Conservation (phyloP, 2,113 vertebrate genomes). For the Falco punctatus region DNA sequence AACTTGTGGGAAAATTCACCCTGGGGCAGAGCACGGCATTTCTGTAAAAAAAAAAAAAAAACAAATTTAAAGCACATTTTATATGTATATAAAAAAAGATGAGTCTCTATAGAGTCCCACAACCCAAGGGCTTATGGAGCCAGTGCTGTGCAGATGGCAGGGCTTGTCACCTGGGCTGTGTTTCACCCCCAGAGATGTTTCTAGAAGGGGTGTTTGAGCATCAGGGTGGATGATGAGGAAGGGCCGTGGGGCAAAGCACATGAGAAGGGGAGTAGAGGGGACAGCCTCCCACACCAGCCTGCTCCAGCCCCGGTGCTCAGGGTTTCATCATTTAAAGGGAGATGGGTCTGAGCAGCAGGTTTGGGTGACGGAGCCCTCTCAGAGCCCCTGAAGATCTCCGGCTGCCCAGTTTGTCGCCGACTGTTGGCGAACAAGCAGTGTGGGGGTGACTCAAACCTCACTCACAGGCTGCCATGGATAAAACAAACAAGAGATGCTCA, state of each 20-base stretch:
- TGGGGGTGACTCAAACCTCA: neutral
- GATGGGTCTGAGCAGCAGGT: neutral
- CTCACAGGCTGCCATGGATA: rapidly evolving
- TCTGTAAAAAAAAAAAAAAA: neutral
- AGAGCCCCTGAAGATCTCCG: neutral
- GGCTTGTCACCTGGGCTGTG: neutral
- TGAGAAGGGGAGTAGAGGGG: neutral
- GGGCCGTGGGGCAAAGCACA: rapidly evolving
- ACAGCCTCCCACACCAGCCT: neutral
- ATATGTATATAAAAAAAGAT: neutral
- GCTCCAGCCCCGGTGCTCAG: neutral
- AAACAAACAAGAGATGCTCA: neutral
- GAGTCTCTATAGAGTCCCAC: neutral
- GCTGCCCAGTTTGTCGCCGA: neutral
- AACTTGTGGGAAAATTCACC: neutral
- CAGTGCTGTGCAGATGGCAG: rapidly evolving
- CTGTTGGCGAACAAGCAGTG: rapidly evolving
- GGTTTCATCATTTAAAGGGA: neutral
- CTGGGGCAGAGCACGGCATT: neutral
- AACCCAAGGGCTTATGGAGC: neutral
- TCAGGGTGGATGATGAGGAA: neutral
- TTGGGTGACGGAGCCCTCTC: neutral
- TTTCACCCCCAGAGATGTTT: neutral
- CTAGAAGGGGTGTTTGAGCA: neutral
- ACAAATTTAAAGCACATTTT: neutral